Evolutionary conservation across 2,888 invertebrate genomes (phyloP).

Genomic region (Hymenopus coronatus): DNA sequence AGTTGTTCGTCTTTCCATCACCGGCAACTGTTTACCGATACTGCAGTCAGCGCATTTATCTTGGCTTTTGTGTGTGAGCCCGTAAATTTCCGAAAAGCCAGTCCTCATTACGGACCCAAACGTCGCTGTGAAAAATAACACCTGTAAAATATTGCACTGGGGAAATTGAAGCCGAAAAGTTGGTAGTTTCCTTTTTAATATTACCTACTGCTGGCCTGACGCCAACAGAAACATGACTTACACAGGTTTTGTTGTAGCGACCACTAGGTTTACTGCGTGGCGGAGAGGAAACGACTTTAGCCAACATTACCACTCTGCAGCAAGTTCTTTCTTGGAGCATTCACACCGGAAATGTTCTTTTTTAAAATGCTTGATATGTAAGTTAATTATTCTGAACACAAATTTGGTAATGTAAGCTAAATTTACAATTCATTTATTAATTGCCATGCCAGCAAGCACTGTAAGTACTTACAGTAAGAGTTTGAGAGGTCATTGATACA

Average conservation of each 20-base stretch:
- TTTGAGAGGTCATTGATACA: too few relatives aligned
- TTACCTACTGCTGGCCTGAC: not conserved
- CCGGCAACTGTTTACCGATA: not conserved
- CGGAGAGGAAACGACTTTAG: too few relatives aligned
- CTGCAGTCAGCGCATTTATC: not conserved
- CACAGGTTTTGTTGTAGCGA: not conserved
- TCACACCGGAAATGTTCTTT: too few relatives aligned
- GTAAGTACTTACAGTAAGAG: too few relatives aligned
- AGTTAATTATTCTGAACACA: too few relatives aligned
- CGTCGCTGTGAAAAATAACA: not conserved
- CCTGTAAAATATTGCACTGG: not conserved
- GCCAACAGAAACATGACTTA: not conserved
- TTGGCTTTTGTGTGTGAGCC: not conserved
- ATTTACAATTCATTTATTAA: too few relatives aligned
- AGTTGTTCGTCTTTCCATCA: not conserved
- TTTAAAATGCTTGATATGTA: too few relatives aligned
- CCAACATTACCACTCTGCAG: too few relatives aligned
- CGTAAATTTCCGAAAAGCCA: not conserved
- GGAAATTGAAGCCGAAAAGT: not conserved
- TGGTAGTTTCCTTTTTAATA: not conserved
- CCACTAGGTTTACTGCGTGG: too few relatives aligned
- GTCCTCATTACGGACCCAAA: not conserved
- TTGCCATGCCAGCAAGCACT: too few relatives aligned
- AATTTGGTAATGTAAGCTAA: too few relatives aligned
- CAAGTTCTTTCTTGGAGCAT: too few relatives aligned